Conservation (phyloP, 2,113 vertebrate species). For the Semnopithecus entellus region DNA sequence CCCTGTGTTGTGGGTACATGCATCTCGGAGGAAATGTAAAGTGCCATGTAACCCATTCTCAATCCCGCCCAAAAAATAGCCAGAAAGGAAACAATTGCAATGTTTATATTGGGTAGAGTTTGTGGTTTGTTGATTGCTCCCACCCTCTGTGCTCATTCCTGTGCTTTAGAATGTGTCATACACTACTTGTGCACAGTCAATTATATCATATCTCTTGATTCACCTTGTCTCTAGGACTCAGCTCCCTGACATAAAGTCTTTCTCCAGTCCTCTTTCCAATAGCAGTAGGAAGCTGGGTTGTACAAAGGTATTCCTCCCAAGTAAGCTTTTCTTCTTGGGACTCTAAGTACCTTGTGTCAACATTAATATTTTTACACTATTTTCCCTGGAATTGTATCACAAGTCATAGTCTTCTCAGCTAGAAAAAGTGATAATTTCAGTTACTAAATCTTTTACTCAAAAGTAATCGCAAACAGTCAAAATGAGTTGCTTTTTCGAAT, state of each 20-base stretch:
- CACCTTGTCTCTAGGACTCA: background rate
- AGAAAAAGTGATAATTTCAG: background rate
- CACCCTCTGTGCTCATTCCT: background rate
- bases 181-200: background rate
- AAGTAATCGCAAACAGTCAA: background rate
- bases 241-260: background rate
- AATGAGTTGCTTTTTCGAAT: background rate
- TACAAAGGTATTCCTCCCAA: background rate
- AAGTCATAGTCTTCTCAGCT: background rate
- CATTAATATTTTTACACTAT: background rate
- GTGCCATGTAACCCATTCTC: background rate
- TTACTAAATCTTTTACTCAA: background rate
- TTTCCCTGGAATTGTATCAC: background rate
- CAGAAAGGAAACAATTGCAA: background rate
- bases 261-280: background rate
- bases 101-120: background rate
- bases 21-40: background rate
- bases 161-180: background rate
- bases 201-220: background rate
- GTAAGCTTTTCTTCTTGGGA: background rate
- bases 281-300: background rate
- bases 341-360: background rate
- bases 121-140: background rate
- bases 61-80: background rate
- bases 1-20: background rate